These are phyloP conservation scores for Corydoras maculifer DNA, from an alignment of 2,113 vertebrate genomes.

Conservation along the genomic window DNA sequence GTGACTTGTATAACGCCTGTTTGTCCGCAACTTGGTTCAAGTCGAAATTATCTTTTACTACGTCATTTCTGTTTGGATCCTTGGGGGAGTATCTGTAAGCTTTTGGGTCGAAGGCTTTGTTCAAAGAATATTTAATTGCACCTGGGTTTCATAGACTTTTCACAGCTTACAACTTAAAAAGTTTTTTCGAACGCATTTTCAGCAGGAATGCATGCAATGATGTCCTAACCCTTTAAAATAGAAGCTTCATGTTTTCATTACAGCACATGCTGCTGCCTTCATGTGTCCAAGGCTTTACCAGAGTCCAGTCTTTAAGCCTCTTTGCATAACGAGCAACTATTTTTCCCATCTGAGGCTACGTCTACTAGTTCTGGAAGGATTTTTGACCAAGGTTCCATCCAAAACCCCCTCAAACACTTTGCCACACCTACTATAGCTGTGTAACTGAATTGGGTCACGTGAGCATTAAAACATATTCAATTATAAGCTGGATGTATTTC, in stretches of 20 bases:
- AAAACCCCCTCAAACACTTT: conserved; percentile 78
- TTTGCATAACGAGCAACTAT: conserved; percentile 56
- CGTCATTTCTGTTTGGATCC: conserved; percentile 43
- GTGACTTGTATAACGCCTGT: too few relatives aligned
- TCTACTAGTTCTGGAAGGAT: conserved; percentile 94
- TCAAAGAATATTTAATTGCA: conserved; percentile 69
- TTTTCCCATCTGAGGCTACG: conserved; percentile 73
- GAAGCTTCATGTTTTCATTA: conserved; percentile 66
- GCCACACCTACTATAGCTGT: conserved; percentile 92
- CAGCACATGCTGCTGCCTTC: conserved; percentile 65
- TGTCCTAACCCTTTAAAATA: conserved; percentile 78
- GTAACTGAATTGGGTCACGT: conserved; percentile 69
- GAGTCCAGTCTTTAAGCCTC: conserved; percentile 48
- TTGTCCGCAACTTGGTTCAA: too few relatives aligned
- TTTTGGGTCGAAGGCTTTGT: conserved; percentile 75
- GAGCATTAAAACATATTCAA: conserved; percentile 44
- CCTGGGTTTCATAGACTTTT: conserved; percentile 50
- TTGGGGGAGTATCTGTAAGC: conserved; percentile 75
- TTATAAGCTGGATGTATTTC: conserved; percentile 7
- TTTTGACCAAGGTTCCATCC: conserved; percentile 97
- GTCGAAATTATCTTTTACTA: background rate
- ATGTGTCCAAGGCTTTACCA: conserved; percentile 53
- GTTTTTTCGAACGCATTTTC: conserved; percentile 52
- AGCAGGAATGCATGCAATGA: conserved; percentile 73
- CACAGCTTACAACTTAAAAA: conserved; percentile 8